phyloP scores from a whole-genome alignment of 1,140 invertebrate genomes.

The Drosophila erecta region DNA sequence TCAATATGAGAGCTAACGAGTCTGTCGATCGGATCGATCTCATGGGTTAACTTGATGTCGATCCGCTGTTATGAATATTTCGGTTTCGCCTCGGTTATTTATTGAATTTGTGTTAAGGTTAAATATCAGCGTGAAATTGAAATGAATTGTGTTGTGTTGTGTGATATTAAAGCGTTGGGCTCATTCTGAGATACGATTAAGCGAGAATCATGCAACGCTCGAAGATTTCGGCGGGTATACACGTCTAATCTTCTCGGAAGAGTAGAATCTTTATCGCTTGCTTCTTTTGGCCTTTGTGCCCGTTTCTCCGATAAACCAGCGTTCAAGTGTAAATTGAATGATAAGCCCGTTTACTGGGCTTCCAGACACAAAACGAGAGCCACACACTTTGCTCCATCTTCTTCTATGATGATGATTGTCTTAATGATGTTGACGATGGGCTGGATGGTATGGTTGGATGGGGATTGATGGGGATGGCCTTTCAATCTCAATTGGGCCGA shows the following conservation, averaged over 20 bases:
- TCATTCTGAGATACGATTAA: slow-evolving; percentile 17
- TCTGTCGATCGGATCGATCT: slow-evolving; percentile 37
- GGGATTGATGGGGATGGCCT: slow-evolving; percentile 6
- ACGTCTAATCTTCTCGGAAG: slow-evolving; percentile 9
- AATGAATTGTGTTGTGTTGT: slow-evolving; percentile 60
- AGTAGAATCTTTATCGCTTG: slow-evolving; percentile 21
- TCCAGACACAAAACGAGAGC: neutral
- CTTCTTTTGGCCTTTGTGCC: slow-evolving; percentile 30
- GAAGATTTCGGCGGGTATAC: slow-evolving; percentile 4
- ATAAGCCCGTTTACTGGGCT: slow-evolving; percentile 19
- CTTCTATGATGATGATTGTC: slow-evolving; percentile 19
- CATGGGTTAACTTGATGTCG: slow-evolving; percentile 32
- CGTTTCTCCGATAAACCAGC: slow-evolving; percentile 18
- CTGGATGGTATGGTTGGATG: slow-evolving; percentile 1
- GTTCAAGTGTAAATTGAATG: slow-evolving; percentile 42
- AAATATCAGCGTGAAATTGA: slow-evolving; percentile 67
- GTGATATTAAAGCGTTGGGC: slow-evolving; percentile 25
- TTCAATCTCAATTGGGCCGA: slow-evolving; percentile 62
- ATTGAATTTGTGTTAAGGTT: slow-evolving; percentile 69
- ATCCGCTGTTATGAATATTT: slow-evolving; percentile 23
- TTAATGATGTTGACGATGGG: slow-evolving; percentile 29
- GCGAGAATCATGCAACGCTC: neutral
- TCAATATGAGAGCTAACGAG: slow-evolving; percentile 30
- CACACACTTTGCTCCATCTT: too few species aligned
- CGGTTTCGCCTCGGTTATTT: slow-evolving; percentile 34